Percentiles rank a stretch among this genome's conserved stretches.
phyloP scores from a whole-genome alignment of 2,797 vertebrate genomes.

The Alauda arvensis region DNA sequence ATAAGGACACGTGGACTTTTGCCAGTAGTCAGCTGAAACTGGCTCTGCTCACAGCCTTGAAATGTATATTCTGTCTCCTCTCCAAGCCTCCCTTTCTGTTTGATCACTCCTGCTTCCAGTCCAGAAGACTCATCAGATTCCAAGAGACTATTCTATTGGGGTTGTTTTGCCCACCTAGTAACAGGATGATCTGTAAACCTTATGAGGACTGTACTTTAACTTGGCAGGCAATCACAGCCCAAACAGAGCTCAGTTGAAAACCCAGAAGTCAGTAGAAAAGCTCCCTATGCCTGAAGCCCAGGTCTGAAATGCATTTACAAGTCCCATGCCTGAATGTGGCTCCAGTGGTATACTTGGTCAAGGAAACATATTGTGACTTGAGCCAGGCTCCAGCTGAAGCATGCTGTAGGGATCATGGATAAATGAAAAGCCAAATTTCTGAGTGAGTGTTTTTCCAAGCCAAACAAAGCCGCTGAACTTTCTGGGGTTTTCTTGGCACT shows the following conservation, averaged over 20 bases:
- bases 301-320: background rate
- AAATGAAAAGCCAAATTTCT: conserved; percentile 30
- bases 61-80: conserved; percentile 1
- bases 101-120: background rate
- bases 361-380: conserved; percentile 2
- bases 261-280: background rate
- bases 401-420: background rate
- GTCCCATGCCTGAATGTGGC: background rate
- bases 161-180: background rate
- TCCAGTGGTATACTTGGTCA: background rate
- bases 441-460: conserved; percentile 21
- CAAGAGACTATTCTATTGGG: background rate
- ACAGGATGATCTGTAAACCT: conserved; percentile 20
- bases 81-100: conserved; percentile 9
- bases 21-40: conserved; percentile 30
- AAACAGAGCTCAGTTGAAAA: background rate
- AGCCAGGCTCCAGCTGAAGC: conserved; percentile 19
- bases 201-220: background rate
- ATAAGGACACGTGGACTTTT: background rate
- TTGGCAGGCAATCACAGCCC: background rate
- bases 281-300: background rate
- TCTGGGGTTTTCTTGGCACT: conserved; percentile 49
- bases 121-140: background rate
- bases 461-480: conserved; percentile 31
- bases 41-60: conserved; percentile 1